Evolutionary conservation across 1,140 invertebrate species (phyloP), one percentile per base, ranked within the genome.

Genomic region (Drosophila kurseongensis): DNA sequence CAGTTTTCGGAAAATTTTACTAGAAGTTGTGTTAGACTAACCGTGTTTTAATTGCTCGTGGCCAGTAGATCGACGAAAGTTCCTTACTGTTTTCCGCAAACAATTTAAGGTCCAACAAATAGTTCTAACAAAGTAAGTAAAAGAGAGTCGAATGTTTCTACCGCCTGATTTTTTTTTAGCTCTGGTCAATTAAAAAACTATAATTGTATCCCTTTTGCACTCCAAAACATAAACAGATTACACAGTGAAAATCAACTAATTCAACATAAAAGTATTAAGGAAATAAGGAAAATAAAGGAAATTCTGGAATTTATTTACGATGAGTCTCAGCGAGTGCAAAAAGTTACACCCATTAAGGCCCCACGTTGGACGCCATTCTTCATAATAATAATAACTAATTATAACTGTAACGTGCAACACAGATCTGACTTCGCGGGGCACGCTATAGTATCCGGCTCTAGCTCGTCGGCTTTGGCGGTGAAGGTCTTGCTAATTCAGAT

Each of bases 31-130:
- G 18, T 18, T 18, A 18, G 18, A 18, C 18, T 18, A 18, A 18
- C 18, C 2, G 18, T 18, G 44, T 45, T 16, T 9, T 45, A 23
- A 12, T 23, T 47, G 45, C 10, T 47, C 45, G 45, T 45, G 45
- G 18, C 45, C 45, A 47, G 18, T 13, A 13, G 45, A 47, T 47
- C 18, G 45, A 47, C 18, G 5, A 23, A 47, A 47, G 45, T 47
- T 23, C 18, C 18, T 18, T 18, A 18, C 18, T 18, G 18, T 18
- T 18, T 18, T 18, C 18, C 18, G 18, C 18, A 47, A 40, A 40
- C 38, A n/a, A n/a, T 13, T 40, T n/a, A 40, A 40, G 13, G 38
- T n/a, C 38, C 38, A n/a, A 18, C 18, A 18, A 18, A 18, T 18
- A 18, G 38, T 40, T 13, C 38, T n/a, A n/a, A 13, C 38, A 40